Percentiles rank a stretch among this genome's conserved stretches.
These are phyloP conservation scores for Macrostomum lignano DNA, from an alignment of 1,140 invertebrate species.

Conservation along the genomic window DNA sequence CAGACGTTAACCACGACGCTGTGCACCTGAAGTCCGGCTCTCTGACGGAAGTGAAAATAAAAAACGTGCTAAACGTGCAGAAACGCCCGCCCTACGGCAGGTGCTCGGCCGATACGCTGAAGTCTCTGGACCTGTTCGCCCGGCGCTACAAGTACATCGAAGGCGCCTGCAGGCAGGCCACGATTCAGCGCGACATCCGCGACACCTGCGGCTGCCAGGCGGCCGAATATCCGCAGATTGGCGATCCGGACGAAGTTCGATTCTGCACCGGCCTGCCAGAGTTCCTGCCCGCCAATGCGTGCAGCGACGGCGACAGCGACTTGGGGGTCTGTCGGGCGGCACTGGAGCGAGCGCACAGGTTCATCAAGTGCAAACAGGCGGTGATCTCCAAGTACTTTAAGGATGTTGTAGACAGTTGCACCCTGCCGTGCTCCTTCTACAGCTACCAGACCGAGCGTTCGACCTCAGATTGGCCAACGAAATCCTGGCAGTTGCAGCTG, in stretches of 20 bases:
- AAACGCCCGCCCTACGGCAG: constrained; percentile 4
- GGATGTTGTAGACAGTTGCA: constrained; percentile 5
- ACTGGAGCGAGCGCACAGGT: neutral
- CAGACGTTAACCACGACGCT: constrained; percentile 1
- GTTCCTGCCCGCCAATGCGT: neutral
- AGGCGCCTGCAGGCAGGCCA: neutral
- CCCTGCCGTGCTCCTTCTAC: constrained; percentile 4
- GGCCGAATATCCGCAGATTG: neutral
- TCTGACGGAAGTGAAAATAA: constrained; percentile 1
- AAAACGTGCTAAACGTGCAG: neutral
- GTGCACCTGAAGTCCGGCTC: constrained; percentile 1
- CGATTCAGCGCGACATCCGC: neutral
- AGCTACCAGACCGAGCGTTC: constrained; percentile 5
- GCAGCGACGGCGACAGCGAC: neutral
- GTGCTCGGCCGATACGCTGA: neutral
- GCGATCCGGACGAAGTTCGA: neutral
- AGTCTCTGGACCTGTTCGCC: neutral
- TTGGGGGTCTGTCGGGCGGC: neutral
- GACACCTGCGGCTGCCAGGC: neutral
- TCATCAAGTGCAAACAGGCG: neutral
- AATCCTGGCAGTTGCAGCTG: neutral
- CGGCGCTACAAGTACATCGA: neutral
- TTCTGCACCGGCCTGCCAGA: neutral
- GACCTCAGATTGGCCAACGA: constrained; percentile 5
- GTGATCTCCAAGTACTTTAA: neutral